Evolutionary conservation across 1,140 invertebrate species (phyloP).

Genomic region (Drosophila arawakana): DNA sequence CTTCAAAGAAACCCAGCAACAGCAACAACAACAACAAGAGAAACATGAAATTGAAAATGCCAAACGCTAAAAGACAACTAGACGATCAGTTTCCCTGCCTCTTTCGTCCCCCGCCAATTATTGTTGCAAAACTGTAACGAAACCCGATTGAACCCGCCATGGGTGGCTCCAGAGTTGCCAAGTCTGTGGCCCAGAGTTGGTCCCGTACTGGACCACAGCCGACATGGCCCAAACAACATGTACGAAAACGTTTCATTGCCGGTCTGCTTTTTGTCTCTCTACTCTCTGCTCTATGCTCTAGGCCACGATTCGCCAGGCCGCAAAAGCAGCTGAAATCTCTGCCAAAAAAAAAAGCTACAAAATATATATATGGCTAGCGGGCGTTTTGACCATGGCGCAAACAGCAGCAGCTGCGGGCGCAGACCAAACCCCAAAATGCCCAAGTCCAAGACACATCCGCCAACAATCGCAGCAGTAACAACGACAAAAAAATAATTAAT

Average conservation of each 20-base stretch:
- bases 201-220: conserved; percentile 62
- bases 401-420: conserved; percentile 61
- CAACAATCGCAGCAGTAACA: conserved; percentile 46
- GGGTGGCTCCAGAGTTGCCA: conserved; percentile 62
- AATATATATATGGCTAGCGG: conserved; percentile 65
- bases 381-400: conserved; percentile 52
- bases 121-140: conserved; percentile 80
- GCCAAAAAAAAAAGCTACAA: conserved; percentile 32
- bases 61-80: conserved; percentile 81
- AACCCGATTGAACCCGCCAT: conserved; percentile 82
- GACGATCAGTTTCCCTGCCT: conserved; percentile 24
- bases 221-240: conserved; percentile 77
- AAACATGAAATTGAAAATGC: conserved; percentile 83
- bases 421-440: conserved; percentile 57
- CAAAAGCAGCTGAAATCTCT: conserved; percentile 56
- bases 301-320: conserved; percentile 51
- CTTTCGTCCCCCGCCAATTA: conserved; percentile 39
- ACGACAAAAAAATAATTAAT: conserved; percentile 75
- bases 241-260: conserved; percentile 79
- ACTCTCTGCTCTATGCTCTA: conserved; percentile 46
- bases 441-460: conserved; percentile 63
- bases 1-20: conserved; percentile 77
- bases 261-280: conserved; percentile 52
- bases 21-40: conserved; percentile 57
- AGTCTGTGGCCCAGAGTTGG: conserved; percentile 33